phyloP scores from a whole-genome alignment of 2,888 invertebrate genomes.

The Reticulitermes lucifugus region DNA sequence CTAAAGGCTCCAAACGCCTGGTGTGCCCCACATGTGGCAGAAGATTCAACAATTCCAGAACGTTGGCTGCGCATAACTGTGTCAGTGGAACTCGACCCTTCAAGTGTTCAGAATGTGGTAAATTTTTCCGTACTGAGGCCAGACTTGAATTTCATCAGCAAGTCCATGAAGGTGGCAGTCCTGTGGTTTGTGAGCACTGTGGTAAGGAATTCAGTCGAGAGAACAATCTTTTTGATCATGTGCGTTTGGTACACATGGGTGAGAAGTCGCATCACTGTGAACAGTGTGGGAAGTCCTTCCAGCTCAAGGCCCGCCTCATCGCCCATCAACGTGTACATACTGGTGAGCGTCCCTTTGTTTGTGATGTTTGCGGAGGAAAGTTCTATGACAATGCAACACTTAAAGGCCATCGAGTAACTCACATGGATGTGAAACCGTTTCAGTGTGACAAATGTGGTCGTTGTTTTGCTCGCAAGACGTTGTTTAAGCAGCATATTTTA shows the following conservation, averaged over 20 bases:
- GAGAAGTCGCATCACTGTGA: constrained; percentile 50
- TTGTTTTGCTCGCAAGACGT: constrained; percentile 51
- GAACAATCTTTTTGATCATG: constrained; percentile 50
- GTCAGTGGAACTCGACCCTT: constrained; percentile 27
- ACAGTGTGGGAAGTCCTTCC: constrained; percentile 51
- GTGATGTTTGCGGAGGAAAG: constrained; percentile 53
- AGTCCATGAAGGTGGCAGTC: constrained; percentile 48
- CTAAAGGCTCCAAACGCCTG: constrained; percentile 35
- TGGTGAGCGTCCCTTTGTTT: constrained; percentile 54
- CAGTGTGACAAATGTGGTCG: constrained; percentile 52
- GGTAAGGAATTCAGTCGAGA: constrained; percentile 52
- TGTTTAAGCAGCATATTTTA: constrained; percentile 50
- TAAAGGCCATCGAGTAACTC: constrained; percentile 48
- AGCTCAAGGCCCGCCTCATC: constrained; percentile 48
- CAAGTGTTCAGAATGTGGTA: constrained; percentile 52
- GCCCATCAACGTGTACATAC: constrained; percentile 53
- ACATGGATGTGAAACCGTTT: constrained; percentile 50
- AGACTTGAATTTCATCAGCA: constrained; percentile 53
- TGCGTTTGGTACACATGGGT: constrained; percentile 50
- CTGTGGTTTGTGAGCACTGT: constrained; percentile 52
- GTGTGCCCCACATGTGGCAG: constrained; percentile 45
- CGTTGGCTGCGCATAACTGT: constrained; percentile 45
- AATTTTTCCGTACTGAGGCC: constrained; percentile 51
- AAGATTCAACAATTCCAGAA: constrained; percentile 40
- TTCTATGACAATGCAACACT: constrained; percentile 54